These are phyloP conservation scores for Beris morrisii DNA, from an alignment of 2,888 invertebrate genomes.

Conservation along the genomic window DNA sequence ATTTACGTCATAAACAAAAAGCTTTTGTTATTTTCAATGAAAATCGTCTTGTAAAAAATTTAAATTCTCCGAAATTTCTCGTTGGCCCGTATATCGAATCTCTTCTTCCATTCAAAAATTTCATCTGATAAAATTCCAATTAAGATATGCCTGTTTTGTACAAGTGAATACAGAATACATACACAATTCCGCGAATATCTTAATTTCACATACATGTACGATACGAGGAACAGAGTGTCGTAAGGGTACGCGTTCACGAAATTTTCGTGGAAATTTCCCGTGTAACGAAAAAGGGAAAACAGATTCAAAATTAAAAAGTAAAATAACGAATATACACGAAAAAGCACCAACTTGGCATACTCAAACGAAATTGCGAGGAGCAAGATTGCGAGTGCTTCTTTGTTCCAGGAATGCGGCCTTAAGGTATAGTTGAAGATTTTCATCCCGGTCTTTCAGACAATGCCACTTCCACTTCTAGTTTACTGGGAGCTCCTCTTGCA, in stretches of 20 bases:
- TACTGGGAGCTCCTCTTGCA: neutral
- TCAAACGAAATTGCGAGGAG: neutral
- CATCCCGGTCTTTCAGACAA: conserved; percentile 18
- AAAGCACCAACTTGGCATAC: conserved; percentile 7
- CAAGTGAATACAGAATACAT: no score
- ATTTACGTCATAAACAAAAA: no score
- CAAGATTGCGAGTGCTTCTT: conserved; percentile 11
- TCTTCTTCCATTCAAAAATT: neutral
- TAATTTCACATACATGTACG: no score
- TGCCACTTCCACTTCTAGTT: conserved; percentile 15
- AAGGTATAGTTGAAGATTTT: conserved; percentile 26
- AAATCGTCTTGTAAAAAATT: no score
- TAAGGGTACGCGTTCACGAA: no score
- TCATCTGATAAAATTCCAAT: conserved; percentile 19
- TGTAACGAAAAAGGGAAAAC: neutral
- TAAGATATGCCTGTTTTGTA: neutral
- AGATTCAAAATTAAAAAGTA: no score
- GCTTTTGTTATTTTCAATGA: no score
- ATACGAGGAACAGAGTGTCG: no score
- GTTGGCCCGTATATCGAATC: neutral
- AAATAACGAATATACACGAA: neutral
- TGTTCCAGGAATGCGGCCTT: conserved; percentile 21
- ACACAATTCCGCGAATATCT: no score
- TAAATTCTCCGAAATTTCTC: no score
- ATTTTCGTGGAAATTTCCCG: conserved; percentile 6